Conservation (phyloP, 2,113 vertebrate genomes). For the Nothoprocta pentlandii region DNA sequence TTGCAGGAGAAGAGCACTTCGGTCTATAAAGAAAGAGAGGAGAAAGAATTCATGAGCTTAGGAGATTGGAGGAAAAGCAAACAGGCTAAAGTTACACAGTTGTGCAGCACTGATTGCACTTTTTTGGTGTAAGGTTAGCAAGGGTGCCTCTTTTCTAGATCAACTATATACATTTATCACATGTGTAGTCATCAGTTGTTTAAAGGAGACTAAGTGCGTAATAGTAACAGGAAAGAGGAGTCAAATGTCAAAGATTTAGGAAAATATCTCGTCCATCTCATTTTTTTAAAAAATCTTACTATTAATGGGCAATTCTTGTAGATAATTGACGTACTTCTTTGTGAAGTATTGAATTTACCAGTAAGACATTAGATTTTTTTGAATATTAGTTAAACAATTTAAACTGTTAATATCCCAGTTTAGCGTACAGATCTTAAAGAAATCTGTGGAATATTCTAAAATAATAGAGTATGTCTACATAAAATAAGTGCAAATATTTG, state of each 20-base stretch:
- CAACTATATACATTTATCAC: too few species aligned
- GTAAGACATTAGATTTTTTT: neutral
- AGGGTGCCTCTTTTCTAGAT: neutral
- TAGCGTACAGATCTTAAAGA: neutral
- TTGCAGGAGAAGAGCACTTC: neutral
- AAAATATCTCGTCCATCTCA: neutral
- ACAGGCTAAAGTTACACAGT: neutral
- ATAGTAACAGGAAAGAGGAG: neutral
- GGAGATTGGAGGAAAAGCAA: neutral
- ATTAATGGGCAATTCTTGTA: accelerated
- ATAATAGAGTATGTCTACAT: neutral
- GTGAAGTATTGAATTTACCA: neutral
- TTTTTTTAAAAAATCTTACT: neutral
- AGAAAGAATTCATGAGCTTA: neutral
- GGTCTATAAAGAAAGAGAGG: neutral
- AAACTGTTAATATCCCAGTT: neutral
- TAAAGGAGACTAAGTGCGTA: neutral
- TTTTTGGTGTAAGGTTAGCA: neutral
- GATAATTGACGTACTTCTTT: neutral
- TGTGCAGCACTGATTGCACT: neutral
- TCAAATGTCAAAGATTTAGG: neutral
- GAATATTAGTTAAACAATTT: neutral
- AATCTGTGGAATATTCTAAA: neutral
- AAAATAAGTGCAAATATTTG: neutral
- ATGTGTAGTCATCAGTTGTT: neutral